Conservation (phyloP, 1,140 invertebrate species). For the Brachionus asplanchnoidis region DNA sequence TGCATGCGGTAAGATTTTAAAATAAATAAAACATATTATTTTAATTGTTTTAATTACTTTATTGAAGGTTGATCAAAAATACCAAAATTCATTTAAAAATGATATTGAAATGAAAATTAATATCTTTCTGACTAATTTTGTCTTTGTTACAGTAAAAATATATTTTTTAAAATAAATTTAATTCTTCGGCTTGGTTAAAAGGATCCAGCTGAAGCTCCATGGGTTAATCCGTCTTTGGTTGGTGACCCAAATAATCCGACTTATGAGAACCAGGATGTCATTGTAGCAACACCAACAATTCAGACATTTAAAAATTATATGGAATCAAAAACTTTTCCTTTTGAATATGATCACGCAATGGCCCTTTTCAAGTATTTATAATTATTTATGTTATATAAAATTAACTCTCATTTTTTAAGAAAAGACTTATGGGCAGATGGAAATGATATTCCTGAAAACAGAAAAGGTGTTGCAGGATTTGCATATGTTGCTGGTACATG, state of each 20-base stretch:
- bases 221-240: conserved; percentile 2
- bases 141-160: conserved; percentile 13
- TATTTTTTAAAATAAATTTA: neutral
- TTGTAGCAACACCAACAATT: neutral
- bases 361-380: neutral
- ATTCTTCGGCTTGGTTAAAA: neutral
- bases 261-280: neutral
- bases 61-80: conserved; percentile 18
- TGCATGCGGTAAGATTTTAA: neutral
- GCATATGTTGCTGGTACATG: conserved; percentile 5
- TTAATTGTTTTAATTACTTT: neutral
- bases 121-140: neutral
- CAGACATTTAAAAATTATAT: neutral
- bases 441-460: neutral
- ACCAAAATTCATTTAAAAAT: conserved; percentile 7
- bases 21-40: neutral
- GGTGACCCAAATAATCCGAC: conserved; percentile 5
- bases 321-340: conserved; percentile 30
- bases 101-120: conserved; percentile 16
- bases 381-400: neutral
- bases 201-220: neutral
- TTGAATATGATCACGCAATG: conserved; percentile 32
- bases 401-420: neutral
- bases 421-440: conserved; percentile 29
- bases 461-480: neutral